Evolutionary conservation across 2,113 vertebrate species (phyloP).

Genomic region (Lepidothrix coronata): DNA sequence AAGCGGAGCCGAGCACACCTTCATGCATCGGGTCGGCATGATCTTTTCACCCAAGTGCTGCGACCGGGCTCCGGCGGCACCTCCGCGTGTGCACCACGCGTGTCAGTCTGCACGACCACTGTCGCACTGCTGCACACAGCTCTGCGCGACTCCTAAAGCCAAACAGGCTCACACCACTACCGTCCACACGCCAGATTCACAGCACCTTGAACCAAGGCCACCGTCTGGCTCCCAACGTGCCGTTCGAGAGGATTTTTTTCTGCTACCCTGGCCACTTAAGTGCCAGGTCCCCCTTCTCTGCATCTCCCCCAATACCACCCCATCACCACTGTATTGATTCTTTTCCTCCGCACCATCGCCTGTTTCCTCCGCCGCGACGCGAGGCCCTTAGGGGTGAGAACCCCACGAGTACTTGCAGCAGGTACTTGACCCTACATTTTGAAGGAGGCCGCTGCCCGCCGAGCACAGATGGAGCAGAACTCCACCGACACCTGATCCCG

Average conservation of each 20-base stretch:
- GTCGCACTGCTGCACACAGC: background rate
- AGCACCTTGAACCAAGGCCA: background rate
- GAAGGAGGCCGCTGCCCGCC: conserved; percentile 85
- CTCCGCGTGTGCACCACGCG: background rate
- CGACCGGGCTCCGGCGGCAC: conserved; percentile 33
- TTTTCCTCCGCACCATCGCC: conserved; percentile 45
- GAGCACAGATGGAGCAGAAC: conserved; percentile 94
- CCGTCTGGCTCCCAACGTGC: conserved; percentile 32
- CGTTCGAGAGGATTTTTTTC: background rate
- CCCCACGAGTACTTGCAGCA: conserved; percentile 69
- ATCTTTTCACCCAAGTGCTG: conserved; percentile 40
- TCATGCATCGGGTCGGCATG: conserved; percentile 20
- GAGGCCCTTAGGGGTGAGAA: conserved; percentile 43
- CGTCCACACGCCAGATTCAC: background rate
- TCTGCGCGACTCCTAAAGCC: background rate
- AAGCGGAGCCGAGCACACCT: conserved; percentile 41
- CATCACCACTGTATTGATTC: conserved; percentile 19
- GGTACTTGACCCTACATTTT: conserved; percentile 99
- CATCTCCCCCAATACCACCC: conserved; percentile 36
- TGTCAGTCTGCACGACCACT: conserved; percentile 6
- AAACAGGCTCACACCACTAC: conserved; percentile 17
- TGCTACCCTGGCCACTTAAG: background rate
- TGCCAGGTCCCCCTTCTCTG: background rate
- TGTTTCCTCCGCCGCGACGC: conserved; percentile 59
- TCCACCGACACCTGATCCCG: conserved; percentile 96